Evolutionary conservation across 2,888 invertebrate genomes (phyloP).

Genomic region (Hydraecia micacea): DNA sequence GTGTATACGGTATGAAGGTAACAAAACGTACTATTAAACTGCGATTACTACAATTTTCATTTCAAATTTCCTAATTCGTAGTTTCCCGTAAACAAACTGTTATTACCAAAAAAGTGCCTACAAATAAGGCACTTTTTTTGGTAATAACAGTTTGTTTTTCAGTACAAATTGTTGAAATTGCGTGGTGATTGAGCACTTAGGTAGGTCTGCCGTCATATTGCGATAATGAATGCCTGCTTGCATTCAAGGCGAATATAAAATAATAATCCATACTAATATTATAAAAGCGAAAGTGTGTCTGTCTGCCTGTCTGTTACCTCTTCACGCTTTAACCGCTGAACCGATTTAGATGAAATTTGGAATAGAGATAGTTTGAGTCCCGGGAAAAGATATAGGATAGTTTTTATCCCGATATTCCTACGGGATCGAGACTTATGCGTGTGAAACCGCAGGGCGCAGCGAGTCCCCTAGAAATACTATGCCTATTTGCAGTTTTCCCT

Average conservation of each 20-base stretch:
- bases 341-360: too few relatives aligned
- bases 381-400: too few relatives aligned
- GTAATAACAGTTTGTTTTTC: too few relatives aligned
- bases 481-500: slow-evolving; percentile 18
- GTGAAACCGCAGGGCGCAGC: too few relatives aligned
- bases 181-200: slow-evolving; percentile 24
- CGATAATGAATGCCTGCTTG: slow-evolving; percentile 7
- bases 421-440: too few relatives aligned
- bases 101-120: slow-evolving; percentile 30
- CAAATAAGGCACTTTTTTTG: not conserved
- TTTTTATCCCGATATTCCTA: too few relatives aligned
- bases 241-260: slow-evolving; percentile 14
- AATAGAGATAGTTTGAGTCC: too few relatives aligned
- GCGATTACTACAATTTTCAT: slow-evolving; percentile 50
- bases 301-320: too few relatives aligned
- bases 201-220: slow-evolving; percentile 8
- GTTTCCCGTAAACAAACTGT: slow-evolving; percentile 48
- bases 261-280: not conserved
- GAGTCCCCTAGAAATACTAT: not conserved
- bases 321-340: too few relatives aligned
- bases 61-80: slow-evolving; percentile 39
- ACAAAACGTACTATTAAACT: slow-evolving; percentile 44
- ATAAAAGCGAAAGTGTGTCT: too few relatives aligned
- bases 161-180: slow-evolving; percentile 35
- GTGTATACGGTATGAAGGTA: slow-evolving; percentile 36